Percentiles rank a stretch among this genome's conserved stretches.
Evolutionary conservation across 1,140 invertebrate species (phyloP).

Genomic region (Caenorhabditis briggsae): DNA sequence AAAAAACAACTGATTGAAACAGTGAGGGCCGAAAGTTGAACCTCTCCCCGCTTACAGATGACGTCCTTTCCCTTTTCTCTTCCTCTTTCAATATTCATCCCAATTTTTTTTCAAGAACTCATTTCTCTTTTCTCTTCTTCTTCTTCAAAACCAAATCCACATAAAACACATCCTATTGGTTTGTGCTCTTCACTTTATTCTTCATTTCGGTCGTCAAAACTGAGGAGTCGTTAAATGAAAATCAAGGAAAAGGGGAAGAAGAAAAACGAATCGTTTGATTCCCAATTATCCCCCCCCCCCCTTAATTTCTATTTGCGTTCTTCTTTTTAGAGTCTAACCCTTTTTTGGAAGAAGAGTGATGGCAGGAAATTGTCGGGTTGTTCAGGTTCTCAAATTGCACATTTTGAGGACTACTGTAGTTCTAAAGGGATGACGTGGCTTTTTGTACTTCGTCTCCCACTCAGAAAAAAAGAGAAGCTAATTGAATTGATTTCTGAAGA

Average conservation of each 20-base stretch:
- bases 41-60: not conserved
- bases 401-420: not conserved
- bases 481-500: not conserved
- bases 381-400: not conserved
- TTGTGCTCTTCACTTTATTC: not conserved
- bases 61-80: constrained; percentile 16
- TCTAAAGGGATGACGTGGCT: not conserved
- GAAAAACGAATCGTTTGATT: not conserved
- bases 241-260: not conserved
- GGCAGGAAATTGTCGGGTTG: constrained; percentile 1
- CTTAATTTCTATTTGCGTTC: no score
- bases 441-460: not conserved
- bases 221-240: constrained; percentile 29
- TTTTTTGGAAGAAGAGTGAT: not conserved
- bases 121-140: not conserved
- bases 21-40: constrained; percentile 21
- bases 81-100: not conserved
- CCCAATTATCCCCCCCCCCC: not conserved
- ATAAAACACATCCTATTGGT: constrained; percentile 46
- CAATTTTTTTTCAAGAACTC: not conserved
- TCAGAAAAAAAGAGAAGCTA: not conserved
- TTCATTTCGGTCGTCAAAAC: constrained; percentile 38
- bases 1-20: not conserved
- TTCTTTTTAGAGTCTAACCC: no score
- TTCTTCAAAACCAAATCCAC: not conserved